Evolutionary conservation across 2,888 invertebrate genomes (phyloP).

Genomic region (Adelphocoris suturalis): DNA sequence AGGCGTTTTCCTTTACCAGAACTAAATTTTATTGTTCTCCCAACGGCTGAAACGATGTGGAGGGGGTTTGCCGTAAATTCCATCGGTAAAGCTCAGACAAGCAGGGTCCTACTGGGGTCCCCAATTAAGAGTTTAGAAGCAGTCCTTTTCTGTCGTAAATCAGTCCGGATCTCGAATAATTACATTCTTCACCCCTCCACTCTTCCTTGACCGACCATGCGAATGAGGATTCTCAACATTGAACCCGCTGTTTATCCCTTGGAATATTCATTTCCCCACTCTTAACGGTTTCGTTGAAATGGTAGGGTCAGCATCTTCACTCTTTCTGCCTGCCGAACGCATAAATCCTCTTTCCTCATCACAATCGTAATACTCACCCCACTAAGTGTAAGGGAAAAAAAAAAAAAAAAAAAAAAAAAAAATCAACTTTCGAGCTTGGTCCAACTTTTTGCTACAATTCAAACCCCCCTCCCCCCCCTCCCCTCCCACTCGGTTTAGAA

Average conservation of each 20-base stretch:
- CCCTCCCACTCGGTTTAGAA: not conserved
- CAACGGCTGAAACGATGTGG: conserved; percentile 24
- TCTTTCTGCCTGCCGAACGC: not conserved
- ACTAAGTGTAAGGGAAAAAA: not conserved
- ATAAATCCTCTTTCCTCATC: conserved; percentile 21
- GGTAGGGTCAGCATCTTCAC: conserved; percentile 12
- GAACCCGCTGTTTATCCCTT: conserved; percentile 31
- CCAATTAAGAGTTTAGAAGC: conserved; percentile 66
- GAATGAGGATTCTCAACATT: conserved; percentile 44
- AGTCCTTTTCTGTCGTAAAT: conserved; percentile 64
- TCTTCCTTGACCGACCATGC: not conserved
- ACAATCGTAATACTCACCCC: not conserved
- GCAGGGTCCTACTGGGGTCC: conserved; percentile 44
- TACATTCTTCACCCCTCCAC: conserved; percentile 58
- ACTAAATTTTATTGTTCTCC: conserved; percentile 43
- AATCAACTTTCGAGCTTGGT: not conserved
- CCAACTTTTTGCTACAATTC: not conserved
- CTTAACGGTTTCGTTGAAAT: not conserved
- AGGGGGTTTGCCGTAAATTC: conserved; percentile 41
- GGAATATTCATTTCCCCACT: conserved; percentile 55
- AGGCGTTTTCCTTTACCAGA: conserved; percentile 15
- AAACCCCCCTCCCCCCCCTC: too few relatives aligned
- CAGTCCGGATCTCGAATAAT: conserved; percentile 68
- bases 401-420: not conserved
- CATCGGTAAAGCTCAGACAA: conserved; percentile 34